Evolutionary conservation across 1,140 invertebrate genomes (phyloP), one percentile per base, ranked within the genome.

Genomic region (Drosophila orena): DNA sequence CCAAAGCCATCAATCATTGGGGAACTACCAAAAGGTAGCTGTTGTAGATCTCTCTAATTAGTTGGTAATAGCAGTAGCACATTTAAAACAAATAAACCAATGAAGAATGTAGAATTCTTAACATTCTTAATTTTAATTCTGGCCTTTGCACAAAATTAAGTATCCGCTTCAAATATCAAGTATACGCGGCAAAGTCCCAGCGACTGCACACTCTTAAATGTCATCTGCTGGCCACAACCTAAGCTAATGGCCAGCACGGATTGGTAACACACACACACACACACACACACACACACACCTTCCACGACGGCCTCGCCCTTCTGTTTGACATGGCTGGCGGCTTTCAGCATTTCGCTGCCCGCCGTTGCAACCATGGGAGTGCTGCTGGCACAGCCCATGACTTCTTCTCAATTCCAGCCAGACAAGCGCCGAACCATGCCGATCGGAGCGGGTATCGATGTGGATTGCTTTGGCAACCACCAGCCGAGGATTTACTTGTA

Each of bases 311-410:
- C 77, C 74, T 90, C 91, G 49, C 89, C 91, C 50, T 84, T 79
- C 70, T 92, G 68, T 35, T 88, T 79, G 57, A 83, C 89, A 90
- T 91, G 90, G 75, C 83, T 85, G 65, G 91, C 89, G 46, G 91
- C 80, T 75, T 92, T 92, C 59, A 92, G 73, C 77, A 91, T 91
- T 80, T 91, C 91, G 78, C 84, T 91, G 65, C 91, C 91, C 43
- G 89, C 91, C 47, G 84, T 90, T 57, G 84, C 83, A 64, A 92
- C 76, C 83, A 92, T 90, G 53, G 91, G 91, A 52, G 91, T 90
- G 79, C 91, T 92, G 74, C 86, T 91, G 55, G 91, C 91, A 66
- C 91, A 92, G 75, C 91, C 91, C 91, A 92, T 92, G 64, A 81
- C 65, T 80, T 30, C 55, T 57, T 30, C 56, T 64, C 22, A 40